phyloP scores from a whole-genome alignment of 2,888 invertebrate species.

The Timema podura region DNA sequence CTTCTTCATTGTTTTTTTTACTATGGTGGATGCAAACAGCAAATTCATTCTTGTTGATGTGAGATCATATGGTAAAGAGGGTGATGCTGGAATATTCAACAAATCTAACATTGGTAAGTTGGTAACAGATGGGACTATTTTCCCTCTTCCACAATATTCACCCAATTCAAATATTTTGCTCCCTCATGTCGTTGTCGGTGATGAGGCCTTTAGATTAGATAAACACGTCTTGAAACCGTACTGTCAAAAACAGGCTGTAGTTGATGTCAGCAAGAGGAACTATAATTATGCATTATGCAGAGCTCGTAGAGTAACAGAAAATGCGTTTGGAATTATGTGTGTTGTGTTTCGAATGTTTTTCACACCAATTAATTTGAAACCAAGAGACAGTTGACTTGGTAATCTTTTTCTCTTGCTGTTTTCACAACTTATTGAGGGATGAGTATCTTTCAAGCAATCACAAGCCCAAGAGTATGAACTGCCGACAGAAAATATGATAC shows the following conservation, averaged over 20 bases:
- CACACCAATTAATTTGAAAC: slow-evolving; percentile 1
- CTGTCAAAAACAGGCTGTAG: too few species aligned
- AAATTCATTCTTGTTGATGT: slow-evolving; percentile 19
- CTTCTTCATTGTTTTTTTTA: slow-evolving; percentile 17
- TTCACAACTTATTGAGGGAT: slow-evolving; percentile 5
- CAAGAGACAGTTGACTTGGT: slow-evolving; percentile 4
- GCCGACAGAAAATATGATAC: slow-evolving; percentile 2
- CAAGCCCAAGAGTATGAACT: background rate
- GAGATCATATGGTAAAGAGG: slow-evolving; percentile 16
- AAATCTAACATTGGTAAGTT: background rate
- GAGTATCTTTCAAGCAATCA: background rate
- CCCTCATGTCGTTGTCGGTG: background rate
- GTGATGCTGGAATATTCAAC: slow-evolving; percentile 19
- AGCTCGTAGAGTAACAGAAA: too few species aligned
- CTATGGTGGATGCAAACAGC: slow-evolving; percentile 17
- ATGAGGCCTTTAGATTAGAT: too few species aligned
- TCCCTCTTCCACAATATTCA: slow-evolving; percentile 17
- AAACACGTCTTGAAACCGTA: too few species aligned
- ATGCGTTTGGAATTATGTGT: too few species aligned
- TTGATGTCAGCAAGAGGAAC: too few species aligned
- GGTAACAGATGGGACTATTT: background rate
- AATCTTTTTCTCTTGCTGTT: background rate
- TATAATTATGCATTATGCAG: too few species aligned
- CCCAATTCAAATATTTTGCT: slow-evolving; percentile 8
- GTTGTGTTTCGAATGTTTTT: background rate